A percentile compares a stretch with the other conserved stretches of the same genome.
Evolutionary conservation across 2,113 vertebrate genomes (phyloP).

Genomic region (Alethe diademata): DNA sequence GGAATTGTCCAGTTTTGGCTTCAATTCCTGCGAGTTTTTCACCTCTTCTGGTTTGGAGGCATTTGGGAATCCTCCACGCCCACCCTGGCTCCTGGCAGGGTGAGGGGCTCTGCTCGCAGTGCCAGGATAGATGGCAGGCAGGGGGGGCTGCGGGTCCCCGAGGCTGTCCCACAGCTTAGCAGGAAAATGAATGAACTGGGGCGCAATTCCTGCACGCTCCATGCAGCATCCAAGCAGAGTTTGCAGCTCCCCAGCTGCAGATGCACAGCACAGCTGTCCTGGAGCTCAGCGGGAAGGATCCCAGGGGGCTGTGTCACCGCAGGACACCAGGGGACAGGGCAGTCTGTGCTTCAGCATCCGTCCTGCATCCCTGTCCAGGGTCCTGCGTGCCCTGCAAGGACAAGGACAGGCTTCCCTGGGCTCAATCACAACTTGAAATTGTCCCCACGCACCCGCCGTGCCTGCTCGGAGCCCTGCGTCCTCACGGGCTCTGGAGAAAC

Average conservation of each 20-base stretch:
- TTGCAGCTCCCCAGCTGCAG: not conserved
- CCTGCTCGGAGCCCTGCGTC: not conserved
- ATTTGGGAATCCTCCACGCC: rapidly evolving
- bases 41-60: not conserved
- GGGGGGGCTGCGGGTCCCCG: not conserved
- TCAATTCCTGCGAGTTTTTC: not conserved
- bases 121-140: not conserved
- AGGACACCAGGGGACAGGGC: not conserved
- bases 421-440: not conserved
- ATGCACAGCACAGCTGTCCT: not conserved
- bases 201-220: not conserved
- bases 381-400: not conserved
- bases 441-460: not conserved
- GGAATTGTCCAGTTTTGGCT: not conserved
- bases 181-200: not conserved
- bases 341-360: not conserved
- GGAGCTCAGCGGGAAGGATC: not conserved
- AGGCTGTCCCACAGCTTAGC: not conserved
- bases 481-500: not conserved
- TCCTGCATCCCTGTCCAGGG: not conserved
- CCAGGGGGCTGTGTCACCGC: not conserved
- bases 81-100: not conserved
- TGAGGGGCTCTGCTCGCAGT: not conserved
- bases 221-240: not conserved
- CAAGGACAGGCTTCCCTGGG: not conserved